Conservation (phyloP, 2,113 vertebrate genomes). For the Lonchura striata region DNA sequence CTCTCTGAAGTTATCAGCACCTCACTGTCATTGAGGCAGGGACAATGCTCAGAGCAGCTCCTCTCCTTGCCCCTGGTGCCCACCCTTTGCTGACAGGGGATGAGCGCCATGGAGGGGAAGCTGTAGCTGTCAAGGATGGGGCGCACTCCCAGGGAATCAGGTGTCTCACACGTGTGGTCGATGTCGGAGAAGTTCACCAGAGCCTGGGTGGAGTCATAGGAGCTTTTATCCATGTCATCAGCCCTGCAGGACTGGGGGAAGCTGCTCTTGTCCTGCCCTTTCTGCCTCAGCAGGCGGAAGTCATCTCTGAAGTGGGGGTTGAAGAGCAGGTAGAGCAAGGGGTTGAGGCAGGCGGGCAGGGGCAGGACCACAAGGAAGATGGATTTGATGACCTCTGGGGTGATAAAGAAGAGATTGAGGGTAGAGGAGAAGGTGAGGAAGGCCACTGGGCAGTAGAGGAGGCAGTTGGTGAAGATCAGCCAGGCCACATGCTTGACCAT, state of each 20-base stretch:
- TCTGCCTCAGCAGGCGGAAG: conserved; percentile 75
- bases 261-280: conserved; percentile 66
- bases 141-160: conserved; percentile 47
- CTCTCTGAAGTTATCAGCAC: conserved; percentile 58
- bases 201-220: conserved; percentile 87
- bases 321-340: conserved; percentile 90
- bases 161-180: conserved; percentile 73
- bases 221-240: conserved; percentile 86
- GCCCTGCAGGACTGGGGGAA: conserved; percentile 69
- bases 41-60: conserved; percentile 53
- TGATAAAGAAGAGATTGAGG: conserved; percentile 85
- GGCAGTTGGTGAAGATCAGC: conserved; percentile 92
- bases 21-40: conserved; percentile 68
- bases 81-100: conserved; percentile 79
- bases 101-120: conserved; percentile 76
- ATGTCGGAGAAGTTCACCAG: conserved; percentile 81
- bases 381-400: conserved; percentile 89
- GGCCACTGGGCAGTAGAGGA: conserved; percentile 92
- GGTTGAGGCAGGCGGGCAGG: conserved; percentile 91
- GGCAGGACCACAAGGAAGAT: conserved; percentile 89
- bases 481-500: conserved; percentile 94
- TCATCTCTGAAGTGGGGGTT: conserved; percentile 86
- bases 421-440: conserved; percentile 91
- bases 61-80: conserved; percentile 63
- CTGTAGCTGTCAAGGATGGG: conserved; percentile 62